These are phyloP conservation scores for Catotricha subobsoleta DNA, from an alignment of 2,888 invertebrate species.

Conservation along the genomic window DNA sequence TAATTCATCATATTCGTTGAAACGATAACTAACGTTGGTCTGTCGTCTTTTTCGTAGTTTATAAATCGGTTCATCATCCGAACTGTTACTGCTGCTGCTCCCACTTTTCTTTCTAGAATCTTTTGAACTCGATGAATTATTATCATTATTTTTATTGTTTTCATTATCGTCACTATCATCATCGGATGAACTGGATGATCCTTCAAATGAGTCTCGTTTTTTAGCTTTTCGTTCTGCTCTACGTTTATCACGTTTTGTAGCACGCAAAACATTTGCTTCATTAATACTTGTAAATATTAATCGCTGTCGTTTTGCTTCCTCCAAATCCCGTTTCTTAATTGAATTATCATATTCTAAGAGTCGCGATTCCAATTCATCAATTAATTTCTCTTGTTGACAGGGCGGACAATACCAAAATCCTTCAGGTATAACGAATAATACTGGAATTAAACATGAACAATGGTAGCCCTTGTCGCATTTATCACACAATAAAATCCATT, in stretches of 20 bases:
- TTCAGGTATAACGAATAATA: conserved; percentile 84
- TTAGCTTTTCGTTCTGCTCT: not conserved
- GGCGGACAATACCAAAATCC: conserved; percentile 98
- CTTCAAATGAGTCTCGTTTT: not conserved
- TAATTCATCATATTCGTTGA: conserved; percentile 88
- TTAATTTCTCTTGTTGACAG: conserved; percentile 75
- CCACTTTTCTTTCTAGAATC: not conserved
- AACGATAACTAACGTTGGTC: conserved; percentile 65
- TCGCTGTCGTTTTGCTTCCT: conserved; percentile 46
- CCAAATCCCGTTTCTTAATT: conserved; percentile 43
- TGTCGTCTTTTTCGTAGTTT: conserved; percentile 64
- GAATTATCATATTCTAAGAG: conserved; percentile 60
- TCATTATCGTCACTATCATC: conserved; percentile 15
- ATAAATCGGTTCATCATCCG: conserved; percentile 60
- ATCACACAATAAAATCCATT: conserved; percentile 94
- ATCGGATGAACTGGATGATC: conserved; percentile 7
- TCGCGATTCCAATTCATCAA: conserved; percentile 54
- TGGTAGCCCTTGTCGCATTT: conserved; percentile 94
- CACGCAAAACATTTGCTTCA: conserved; percentile 47
- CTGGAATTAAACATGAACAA: conserved; percentile 83
- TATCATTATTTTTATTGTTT: conserved; percentile 23
- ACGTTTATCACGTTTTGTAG: not conserved
- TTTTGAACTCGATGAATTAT: not conserved
- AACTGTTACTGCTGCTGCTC: conserved; percentile 11
- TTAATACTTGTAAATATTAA: conserved; percentile 59